These are phyloP conservation scores for Lytechinus variegatus DNA, from an alignment of 35 echinoderm and acorn worm species.

Conservation along the genomic window DNA sequence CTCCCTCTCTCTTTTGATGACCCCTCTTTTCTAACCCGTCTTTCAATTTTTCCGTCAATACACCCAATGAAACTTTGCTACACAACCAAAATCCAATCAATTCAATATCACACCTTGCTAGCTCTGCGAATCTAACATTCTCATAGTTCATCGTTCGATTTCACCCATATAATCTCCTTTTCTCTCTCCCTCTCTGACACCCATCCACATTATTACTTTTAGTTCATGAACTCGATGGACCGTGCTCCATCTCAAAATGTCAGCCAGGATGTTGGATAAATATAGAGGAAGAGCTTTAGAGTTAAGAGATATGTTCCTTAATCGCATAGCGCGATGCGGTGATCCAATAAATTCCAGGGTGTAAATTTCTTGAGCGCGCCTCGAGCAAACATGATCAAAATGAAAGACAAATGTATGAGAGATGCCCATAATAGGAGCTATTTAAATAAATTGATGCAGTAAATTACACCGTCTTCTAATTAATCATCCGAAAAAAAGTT, in stretches of 20 bases:
- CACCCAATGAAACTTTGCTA: background rate
- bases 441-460: background rate
- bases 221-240: background rate
- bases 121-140: background rate
- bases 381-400: background rate
- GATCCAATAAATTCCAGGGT: constrained; percentile 1
- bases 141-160: constrained; percentile 10
- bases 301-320: constrained; percentile 5
- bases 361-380: constrained; percentile 7
- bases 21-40: no score
- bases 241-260: constrained; percentile 17
- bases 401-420: background rate
- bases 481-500: background rate
- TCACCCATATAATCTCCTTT: background rate
- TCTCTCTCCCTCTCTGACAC: background rate
- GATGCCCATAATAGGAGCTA: background rate
- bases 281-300: background rate
- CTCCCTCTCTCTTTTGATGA: background rate
- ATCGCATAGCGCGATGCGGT: background rate
- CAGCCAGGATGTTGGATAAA: background rate
- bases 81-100: background rate
- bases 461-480: background rate
- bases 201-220: constrained; percentile 14
- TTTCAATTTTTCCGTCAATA: background rate
- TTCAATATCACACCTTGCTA: constrained; percentile 6